Evolutionary conservation across 1,140 invertebrate species (phyloP), one percentile per base, ranked within the genome.

Genomic region (Drosophila orena): DNA sequence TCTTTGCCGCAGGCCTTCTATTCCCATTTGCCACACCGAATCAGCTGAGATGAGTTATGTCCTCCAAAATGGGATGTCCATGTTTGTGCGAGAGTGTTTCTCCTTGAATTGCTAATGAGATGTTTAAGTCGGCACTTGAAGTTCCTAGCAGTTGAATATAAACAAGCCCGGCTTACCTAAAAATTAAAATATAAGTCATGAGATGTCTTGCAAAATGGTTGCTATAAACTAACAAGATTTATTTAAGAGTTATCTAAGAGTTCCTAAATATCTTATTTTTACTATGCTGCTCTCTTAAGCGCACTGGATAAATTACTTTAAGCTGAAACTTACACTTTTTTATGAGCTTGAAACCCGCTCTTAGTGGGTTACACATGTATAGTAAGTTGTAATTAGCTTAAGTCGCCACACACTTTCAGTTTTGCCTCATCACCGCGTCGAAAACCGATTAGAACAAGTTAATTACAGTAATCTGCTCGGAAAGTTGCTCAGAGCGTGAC

Each of bases 361-460:
- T 17, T 27, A 64, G 27, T 12, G 30, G 14, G n/a, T 68, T 68
- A 52, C 60, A 64, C 30, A 30, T 30, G 30, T 10, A 8, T 30
- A 30, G 30, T 50, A 68, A 65, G 15, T 43, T 53, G 38, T 43
- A 53, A 43, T 53, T 65, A 53, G 59, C 46, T 43, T 49, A 47
- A 15, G 14, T 34, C 34, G 17, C 15, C 22, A 46, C 11, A 65
- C 22, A 40, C 30, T 61, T 66, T 62, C 8, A 17, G 44, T 62
- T 68, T 66, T 38, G 40, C 60, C 42, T 68, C 61, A 54, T 55
- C 66, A 68, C 61, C 24, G 47, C 34, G 30, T 24, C 50, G 3
- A 54, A 57, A 70, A 47, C 43, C 53, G 66, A 70, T 57, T 70
- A 70, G 66, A 71, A 71, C 52, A 70, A 71, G 68, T 71, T 70